Conservation (phyloP, 2,888 invertebrate genomes). For the Epistrophe eligans region DNA sequence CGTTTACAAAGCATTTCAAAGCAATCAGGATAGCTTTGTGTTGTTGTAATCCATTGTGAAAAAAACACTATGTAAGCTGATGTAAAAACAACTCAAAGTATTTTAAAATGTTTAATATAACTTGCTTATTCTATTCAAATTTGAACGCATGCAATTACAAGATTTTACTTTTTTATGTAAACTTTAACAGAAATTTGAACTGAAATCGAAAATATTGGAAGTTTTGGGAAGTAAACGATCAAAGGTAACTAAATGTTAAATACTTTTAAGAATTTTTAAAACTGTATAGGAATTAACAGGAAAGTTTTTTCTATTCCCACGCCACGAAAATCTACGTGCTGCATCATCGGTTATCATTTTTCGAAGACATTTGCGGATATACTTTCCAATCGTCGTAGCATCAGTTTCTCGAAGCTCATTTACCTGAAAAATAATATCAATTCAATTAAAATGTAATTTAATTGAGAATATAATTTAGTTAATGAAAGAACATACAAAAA, state of each 20-base stretch:
- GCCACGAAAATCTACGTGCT: constrained; percentile 19
- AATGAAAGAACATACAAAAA: constrained; percentile 2
- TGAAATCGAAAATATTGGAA: no score
- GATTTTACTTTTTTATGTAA: no score
- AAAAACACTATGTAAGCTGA: no score
- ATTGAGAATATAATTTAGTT: background rate
- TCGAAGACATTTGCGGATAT: background rate
- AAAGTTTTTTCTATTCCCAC: constrained; percentile 2
- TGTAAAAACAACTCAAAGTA: no score
- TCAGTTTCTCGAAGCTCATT: constrained; percentile 5
- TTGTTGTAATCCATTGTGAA: no score
- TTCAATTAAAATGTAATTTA: background rate
- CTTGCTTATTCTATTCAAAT: no score
- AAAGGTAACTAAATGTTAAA: background rate
- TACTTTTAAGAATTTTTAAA: constrained; percentile 22
- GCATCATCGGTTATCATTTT: constrained; percentile 29
- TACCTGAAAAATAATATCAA: background rate
- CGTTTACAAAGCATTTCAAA: no score
- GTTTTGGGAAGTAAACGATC: no score
- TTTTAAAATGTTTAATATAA: no score
- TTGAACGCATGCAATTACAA: no score
- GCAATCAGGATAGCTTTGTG: no score
- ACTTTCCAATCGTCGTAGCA: background rate
- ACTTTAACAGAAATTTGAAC: no score
- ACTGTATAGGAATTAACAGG: constrained; percentile 15